phyloP scores from a whole-genome alignment of 2,113 vertebrate genomes.

The Apodemus speciosus region DNA sequence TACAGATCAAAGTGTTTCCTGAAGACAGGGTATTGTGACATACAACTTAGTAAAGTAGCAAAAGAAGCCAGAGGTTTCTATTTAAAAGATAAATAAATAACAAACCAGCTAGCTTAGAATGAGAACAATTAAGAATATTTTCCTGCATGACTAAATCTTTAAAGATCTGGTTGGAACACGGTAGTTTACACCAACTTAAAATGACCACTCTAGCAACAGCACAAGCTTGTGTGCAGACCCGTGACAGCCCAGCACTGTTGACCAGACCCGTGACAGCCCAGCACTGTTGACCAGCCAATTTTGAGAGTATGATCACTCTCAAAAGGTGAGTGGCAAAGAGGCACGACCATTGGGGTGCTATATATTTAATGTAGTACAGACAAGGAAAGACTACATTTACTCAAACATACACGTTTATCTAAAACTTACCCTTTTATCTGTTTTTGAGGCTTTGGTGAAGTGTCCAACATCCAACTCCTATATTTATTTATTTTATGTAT shows the following conservation, averaged over 20 bases:
- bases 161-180: constrained; percentile 67
- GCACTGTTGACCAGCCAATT: background rate
- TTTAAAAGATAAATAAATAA: constrained; percentile 69
- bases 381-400: background rate
- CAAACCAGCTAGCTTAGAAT: constrained; percentile 69
- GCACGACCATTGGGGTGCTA: background rate
- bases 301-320: background rate
- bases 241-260: too few relatives aligned
- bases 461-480: background rate
- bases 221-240: background rate
- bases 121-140: constrained; percentile 75
- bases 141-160: constrained; percentile 76
- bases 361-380: background rate
- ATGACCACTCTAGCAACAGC: constrained; percentile 53
- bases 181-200: constrained; percentile 72
- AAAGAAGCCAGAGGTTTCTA: constrained; percentile 72
- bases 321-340: constrained; percentile 44
- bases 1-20: constrained; percentile 56
- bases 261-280: background rate
- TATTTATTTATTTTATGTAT: too few relatives aligned
- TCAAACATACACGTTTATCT: background rate
- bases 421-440: background rate
- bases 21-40: constrained; percentile 55
- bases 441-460: background rate
- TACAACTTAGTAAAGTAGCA: constrained; percentile 26